phyloP scores from a whole-genome alignment of 2,888 invertebrate species.

The Ophioninae sp. region DNA sequence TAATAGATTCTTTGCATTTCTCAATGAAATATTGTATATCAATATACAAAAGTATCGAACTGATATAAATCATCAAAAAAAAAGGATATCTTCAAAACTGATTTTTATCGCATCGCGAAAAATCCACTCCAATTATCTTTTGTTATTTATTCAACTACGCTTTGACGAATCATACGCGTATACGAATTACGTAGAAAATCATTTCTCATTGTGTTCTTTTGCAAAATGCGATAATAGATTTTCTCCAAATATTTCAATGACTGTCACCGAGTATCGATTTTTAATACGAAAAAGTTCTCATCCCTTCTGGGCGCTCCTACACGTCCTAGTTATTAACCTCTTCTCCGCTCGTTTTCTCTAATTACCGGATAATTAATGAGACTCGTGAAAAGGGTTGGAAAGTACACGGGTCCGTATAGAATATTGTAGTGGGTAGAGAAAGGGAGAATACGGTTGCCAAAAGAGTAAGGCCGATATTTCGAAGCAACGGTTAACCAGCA shows the following conservation, averaged over 20 bases:
- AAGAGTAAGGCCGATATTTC: constrained; percentile 1
- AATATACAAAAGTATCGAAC: too few relatives aligned
- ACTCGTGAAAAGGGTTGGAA: constrained; percentile 32
- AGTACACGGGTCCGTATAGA: constrained; percentile 45
- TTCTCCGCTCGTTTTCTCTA: constrained; percentile 41
- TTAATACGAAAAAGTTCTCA: constrained; percentile 7
- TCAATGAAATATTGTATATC: too few relatives aligned
- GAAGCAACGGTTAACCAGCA: constrained; percentile 16
- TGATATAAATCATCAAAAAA: too few relatives aligned
- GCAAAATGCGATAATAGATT: not conserved
- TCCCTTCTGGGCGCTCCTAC: not conserved
- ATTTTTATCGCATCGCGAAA: too few relatives aligned
- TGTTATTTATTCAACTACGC: too few relatives aligned
- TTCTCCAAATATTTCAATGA: constrained; percentile 10
- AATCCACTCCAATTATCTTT: too few relatives aligned
- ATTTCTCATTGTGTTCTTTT: not conserved
- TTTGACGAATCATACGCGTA: too few relatives aligned
- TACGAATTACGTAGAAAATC: too few relatives aligned
- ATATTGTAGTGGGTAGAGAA: constrained; percentile 50
- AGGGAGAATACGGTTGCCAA: constrained; percentile 23
- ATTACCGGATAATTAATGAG: constrained; percentile 61
- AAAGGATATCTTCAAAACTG: too few relatives aligned
- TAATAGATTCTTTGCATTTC: too few relatives aligned
- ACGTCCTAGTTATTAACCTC: constrained; percentile 37
- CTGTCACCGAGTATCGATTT: constrained; percentile 25